Evolutionary conservation across 92 coral and sea anemone species (phyloP), one percentile per base, ranked within the genome.

Genomic region (Montipora capitata): DNA sequence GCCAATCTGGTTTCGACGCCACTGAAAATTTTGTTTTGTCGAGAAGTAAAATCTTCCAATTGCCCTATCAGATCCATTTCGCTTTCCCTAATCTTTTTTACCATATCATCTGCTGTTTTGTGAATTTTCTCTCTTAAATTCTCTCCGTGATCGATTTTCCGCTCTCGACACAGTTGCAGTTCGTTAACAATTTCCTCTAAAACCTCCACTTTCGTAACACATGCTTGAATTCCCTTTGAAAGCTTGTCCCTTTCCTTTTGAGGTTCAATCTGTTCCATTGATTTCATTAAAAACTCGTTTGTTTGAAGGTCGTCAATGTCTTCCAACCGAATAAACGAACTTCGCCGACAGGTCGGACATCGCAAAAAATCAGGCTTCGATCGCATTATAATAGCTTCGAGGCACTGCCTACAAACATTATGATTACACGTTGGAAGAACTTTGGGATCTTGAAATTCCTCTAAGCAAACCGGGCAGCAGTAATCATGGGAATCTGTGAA

Each of bases 301-400:
- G 91, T 84, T 65, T 71, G 82, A 64, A 84, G 77, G 5, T 79
- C 56, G 1, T 66, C 68, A 15, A 85, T 67, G 40, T 89, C 88
- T 14, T 81, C 80, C 10, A 44, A 76, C 3, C 89, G 88, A 40
- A 89, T 87, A 12, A 85, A 42, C 57, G 90, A 91, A 7, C 91
- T 85, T 71, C 51, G 74, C 40, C 90, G 88, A 63, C 98, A 95
- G 10, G 90, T 89, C 10, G 98, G 96, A 74, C 98, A 95, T 35
- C 48, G 67, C 17, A 86, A 52, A 66, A 63, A 88, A 79, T 89
- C 73, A 17, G 92, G 91, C 52, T 87, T 88, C 59, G 89, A 79
- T 79, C 80, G 73, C 52, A 62, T 82, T 78, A 88, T 82, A 52
- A 76, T 82, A 18, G 86, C 84, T 10, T 91, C 82, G 10, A 95